Evolutionary conservation across 1,140 invertebrate species (phyloP).

Genomic region (Gryon sp.): DNA sequence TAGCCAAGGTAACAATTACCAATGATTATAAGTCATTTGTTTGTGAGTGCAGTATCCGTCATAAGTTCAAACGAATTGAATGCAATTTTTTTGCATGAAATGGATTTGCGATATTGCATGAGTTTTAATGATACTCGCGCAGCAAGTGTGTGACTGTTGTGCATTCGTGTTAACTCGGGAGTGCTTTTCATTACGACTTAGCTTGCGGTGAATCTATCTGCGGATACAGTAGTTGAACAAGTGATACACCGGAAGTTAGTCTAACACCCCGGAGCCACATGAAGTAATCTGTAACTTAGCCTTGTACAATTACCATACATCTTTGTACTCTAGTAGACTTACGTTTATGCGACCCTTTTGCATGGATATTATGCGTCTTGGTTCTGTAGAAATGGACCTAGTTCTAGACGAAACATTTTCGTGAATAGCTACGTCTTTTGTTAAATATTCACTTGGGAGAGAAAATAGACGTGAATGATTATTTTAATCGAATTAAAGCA

Average conservation of each 20-base stretch:
- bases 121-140: constrained; percentile 42
- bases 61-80: constrained; percentile 29
- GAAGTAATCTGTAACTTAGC: constrained; percentile 74
- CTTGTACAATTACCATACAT: constrained; percentile 76
- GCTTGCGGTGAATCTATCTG: constrained; percentile 65
- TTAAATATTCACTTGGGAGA: neutral
- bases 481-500: too few species aligned
- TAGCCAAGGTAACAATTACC: constrained; percentile 38
- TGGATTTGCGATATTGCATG: constrained; percentile 26
- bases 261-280: constrained; percentile 70
- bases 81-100: constrained; percentile 36
- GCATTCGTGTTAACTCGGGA: constrained; percentile 54
- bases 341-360: constrained; percentile 70
- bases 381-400: constrained; percentile 1
- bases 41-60: constrained; percentile 8
- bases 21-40: constrained; percentile 34
- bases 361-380: constrained; percentile 66
- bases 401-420: constrained; percentile 13
- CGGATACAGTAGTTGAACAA: constrained; percentile 65
- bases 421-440: neutral
- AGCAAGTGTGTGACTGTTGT: constrained; percentile 22
- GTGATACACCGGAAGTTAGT: constrained; percentile 72
- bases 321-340: constrained; percentile 66
- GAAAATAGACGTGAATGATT: too few species aligned
- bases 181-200: constrained; percentile 66